Evolutionary conservation across 2,113 vertebrate genomes (phyloP), one percentile per base, ranked within the genome.

Genomic region (Fukomys damarensis): DNA sequence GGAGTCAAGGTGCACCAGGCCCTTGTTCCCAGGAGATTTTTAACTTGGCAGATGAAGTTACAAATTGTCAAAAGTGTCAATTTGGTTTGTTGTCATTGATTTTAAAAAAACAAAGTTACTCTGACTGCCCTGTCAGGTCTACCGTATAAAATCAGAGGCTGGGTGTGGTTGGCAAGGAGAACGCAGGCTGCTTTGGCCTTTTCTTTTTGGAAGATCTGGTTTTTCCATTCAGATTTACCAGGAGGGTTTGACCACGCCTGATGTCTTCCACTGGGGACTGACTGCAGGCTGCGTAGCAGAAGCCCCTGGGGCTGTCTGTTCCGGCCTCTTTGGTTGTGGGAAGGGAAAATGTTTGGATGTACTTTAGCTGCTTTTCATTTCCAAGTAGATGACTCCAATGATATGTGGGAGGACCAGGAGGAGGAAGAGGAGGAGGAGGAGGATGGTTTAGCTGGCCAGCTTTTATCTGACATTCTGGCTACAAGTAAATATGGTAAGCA

Each of bases 331-430:
- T 58, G 56, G 43, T 11, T 56, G 61, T 66, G 43, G 52, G 56
- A 32, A 95, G 81, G 91, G 68, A 72, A 46, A 61, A 32, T 46
- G 9, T 1, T 32, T 54, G 66, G 35, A 24, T 84, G 16, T 77
- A 35, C 81, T 22, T 26, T 24, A 83, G 56, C 89, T 11, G 4
- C 80, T 38, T 28, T 77, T 90, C 20, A 56, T 94, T 74, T 52
- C 93, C 93, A 32, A 95, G 65, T 96, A 99, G 99, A 99, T 96
- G 99, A 99, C 80, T 99, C 99, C 12, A 99, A 98, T 49, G 99
- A 99, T 93, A 99, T 99, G 99, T 99, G 99, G 99, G 99, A 99
- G 93, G 99, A 99, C 96, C 98, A 99, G 68, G 99, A 99, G 35
- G 99, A 99, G 4, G 99, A 99, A 0, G 99, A 99, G 0, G 99